A percentile compares a stretch with the other conserved stretches of the same genome.
Conservation (phyloP, 2,797 vertebrate genomes). For the Morelia viridis region DNA sequence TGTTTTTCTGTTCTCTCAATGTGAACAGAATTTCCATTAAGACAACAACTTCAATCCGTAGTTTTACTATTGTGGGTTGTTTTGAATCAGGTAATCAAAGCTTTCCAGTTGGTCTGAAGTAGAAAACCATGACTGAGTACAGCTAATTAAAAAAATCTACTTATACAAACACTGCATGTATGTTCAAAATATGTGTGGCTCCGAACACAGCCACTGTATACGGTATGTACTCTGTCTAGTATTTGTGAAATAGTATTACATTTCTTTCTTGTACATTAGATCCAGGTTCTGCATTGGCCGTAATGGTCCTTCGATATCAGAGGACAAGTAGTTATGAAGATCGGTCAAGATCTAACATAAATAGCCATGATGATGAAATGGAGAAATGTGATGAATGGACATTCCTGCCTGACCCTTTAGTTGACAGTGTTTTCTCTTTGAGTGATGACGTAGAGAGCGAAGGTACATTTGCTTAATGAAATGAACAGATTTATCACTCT, state of each 20-base stretch:
- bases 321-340: conserved; percentile 70
- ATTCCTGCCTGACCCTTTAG: conserved; percentile 76
- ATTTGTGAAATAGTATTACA: background rate
- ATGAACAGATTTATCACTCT: background rate
- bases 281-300: conserved; percentile 81
- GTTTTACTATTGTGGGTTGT: background rate
- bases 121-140: background rate
- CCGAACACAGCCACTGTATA: background rate
- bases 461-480: conserved; percentile 70
- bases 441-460: conserved; percentile 88
- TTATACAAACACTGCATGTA: no score
- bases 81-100: background rate
- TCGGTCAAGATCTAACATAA: conserved; percentile 67
- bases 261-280: conserved; percentile 65
- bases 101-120: background rate
- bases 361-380: conserved; percentile 77
- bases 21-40: background rate
- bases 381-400: conserved; percentile 82
- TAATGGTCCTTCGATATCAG: conserved; percentile 81
- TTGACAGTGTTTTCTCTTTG: conserved; percentile 76
- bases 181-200: background rate
- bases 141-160: background rate
- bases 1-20: no score
- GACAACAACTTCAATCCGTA: background rate
- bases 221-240: background rate